Evolutionary conservation across 2,113 vertebrate genomes (phyloP).

Genomic region (Hemichromis elongatus): DNA sequence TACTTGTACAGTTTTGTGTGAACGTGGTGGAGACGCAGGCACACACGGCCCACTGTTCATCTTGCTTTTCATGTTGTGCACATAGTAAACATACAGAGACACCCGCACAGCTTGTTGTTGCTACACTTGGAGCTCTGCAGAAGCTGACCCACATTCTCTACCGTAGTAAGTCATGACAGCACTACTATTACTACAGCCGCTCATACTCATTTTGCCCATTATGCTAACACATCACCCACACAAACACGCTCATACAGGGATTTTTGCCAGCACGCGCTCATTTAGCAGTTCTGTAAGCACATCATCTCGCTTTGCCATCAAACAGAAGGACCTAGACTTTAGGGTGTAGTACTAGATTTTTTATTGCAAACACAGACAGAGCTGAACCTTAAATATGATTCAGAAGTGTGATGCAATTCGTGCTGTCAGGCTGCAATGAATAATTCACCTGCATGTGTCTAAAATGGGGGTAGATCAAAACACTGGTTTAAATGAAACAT

Average conservation of each 20-base stretch:
- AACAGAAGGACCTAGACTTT: background rate
- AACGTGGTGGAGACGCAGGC: background rate
- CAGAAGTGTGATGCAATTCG: conserved; percentile 27
- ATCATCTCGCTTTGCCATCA: background rate
- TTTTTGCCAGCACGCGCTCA: background rate
- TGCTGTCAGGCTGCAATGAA: conserved; percentile 6
- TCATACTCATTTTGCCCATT: background rate
- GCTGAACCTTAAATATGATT: background rate
- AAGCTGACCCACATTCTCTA: conserved; percentile 59
- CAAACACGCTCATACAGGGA: background rate
- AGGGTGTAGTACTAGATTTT: background rate
- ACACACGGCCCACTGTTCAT: background rate
- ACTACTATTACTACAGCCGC: background rate
- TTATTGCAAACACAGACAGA: background rate
- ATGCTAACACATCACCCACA: background rate
- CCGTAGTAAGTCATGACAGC: conserved; percentile 47
- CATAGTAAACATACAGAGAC: background rate
- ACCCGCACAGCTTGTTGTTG: conserved; percentile 10
- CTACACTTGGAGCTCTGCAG: conserved; percentile 21
- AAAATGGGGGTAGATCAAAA: background rate
- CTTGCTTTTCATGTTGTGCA: background rate
- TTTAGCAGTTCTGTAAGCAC: background rate
- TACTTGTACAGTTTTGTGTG: background rate
- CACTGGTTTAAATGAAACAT: background rate
- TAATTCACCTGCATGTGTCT: background rate